phyloP scores from a whole-genome alignment of 2,888 invertebrate genomes.

The Protula sp. region DNA sequence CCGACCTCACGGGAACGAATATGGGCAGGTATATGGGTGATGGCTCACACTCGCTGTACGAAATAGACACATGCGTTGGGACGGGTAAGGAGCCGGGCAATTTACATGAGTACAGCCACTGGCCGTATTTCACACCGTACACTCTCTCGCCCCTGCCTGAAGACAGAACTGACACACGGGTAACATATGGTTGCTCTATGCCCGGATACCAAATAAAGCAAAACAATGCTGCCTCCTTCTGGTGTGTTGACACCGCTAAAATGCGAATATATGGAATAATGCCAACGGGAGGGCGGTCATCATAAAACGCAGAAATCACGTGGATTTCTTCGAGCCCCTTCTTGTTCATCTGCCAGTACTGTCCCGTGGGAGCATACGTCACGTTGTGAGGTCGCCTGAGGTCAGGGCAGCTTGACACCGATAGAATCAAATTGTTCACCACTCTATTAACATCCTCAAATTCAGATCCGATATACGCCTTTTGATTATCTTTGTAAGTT shows the following conservation, averaged over 20 bases:
- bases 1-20: not conserved
- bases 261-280: slow-evolving; percentile 12
- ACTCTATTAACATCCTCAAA: too few relatives aligned
- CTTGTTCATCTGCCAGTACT: slow-evolving; percentile 5
- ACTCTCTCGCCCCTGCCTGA: slow-evolving; percentile 13
- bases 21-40: slow-evolving; percentile 14
- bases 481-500: too few relatives aligned
- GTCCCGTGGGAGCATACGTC: not conserved
- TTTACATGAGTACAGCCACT: slow-evolving; percentile 14
- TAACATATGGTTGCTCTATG: slow-evolving; percentile 12
- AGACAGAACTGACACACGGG: not conserved
- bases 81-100: slow-evolving; percentile 8
- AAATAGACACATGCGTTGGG: slow-evolving; percentile 22
- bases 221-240: not conserved
- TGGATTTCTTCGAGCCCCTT: slow-evolving; percentile 6
- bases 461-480: too few relatives aligned
- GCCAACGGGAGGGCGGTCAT: slow-evolving; percentile 17
- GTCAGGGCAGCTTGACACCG: not conserved
- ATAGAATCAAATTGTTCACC: too few relatives aligned
- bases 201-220: slow-evolving; percentile 23
- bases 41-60: slow-evolving; percentile 9
- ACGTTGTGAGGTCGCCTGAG: not conserved
- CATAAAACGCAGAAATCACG: slow-evolving; percentile 19
- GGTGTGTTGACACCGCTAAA: slow-evolving; percentile 3
- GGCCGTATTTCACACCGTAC: slow-evolving; percentile 8